These are phyloP conservation scores for Pachyrhynchus sulphureomaculatus DNA, from an alignment of 1,140 invertebrate species.

Conservation along the genomic window DNA sequence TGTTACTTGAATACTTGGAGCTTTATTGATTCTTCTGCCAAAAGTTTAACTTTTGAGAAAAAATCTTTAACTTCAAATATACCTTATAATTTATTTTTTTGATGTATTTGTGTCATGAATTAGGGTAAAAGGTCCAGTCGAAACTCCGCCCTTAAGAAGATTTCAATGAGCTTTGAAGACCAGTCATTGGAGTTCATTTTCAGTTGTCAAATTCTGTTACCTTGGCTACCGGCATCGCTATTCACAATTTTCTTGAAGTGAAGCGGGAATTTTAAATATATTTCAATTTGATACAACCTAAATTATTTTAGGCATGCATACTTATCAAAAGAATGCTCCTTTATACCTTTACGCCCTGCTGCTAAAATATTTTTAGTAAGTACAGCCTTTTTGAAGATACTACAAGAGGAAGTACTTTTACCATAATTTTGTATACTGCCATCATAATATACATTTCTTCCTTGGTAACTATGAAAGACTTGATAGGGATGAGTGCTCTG, in stretches of 20 bases:
- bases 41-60: neutral
- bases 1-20: conserved; percentile 38
- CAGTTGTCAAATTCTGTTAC: conserved; percentile 7
- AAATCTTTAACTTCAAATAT: neutral
- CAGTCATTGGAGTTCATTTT: conserved; percentile 1
- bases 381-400: no score
- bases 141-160: conserved; percentile 1
- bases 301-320: no score
- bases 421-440: no score
- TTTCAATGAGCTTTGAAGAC: conserved; percentile 1
- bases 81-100: neutral
- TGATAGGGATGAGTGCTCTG: no score
- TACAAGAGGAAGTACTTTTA: no score
- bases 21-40: conserved; percentile 48
- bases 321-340: no score
- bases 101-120: no score
- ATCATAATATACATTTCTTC: no score
- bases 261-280: conserved; percentile 1
- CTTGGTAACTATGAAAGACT: no score
- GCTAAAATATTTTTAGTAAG: no score
- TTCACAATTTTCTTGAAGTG: neutral
- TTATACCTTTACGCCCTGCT: no score
- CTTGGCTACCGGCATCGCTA: neutral
- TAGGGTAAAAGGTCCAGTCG: neutral
- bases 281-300: no score